Base-by-base conservation (phyloP, 2,113 vertebrate genomes). In the Cyanocitta stelleri region DNA sequence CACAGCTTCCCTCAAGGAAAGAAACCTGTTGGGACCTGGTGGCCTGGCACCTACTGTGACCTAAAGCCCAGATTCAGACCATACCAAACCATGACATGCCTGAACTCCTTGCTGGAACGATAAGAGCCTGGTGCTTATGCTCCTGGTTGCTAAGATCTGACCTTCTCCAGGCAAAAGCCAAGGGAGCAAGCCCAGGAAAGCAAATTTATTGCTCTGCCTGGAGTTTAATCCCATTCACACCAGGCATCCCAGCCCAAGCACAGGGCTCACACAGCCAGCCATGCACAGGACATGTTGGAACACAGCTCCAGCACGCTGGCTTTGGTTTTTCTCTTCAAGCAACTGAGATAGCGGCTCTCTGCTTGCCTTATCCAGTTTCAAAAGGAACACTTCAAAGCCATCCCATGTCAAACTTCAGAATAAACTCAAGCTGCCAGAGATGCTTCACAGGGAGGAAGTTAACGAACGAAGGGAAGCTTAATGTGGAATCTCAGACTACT, bases 361-460 rank as follows among this genome's bases (percentile, higher is more conserved):
- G 4, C 68, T 77, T 39, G 59, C 77, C 73, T 79, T 87, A 85
- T 27, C 73, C 84, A 66, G 44, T 79, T 85, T 61, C 6, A 26
- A 78, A 82, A 74, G 86, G 61, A 75, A 35, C 81, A 78, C 92
- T 85, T 89, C 84, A 91, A 92, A 94, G 89, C 54, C 89, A 82
- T 54, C 86, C 46, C 63, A 8, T 69, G 78, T 62, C 94, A 90
- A 79, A 76, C 51, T 9, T 71, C 87, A 85, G 82, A 61, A 82
- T 58, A 79, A 85, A 87, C 1, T 29, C 54, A 93, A 81, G 80
- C 92, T 90, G 93, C 83, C 81, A 46, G 62, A 75, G 89, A 55
- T 58, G 87, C 66, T n/a, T 92, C 67, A 19, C 41, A 58, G 49
- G 43, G 71, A 87, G 33, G 41, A 72, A 64, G 43, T 72, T 61